Evolutionary conservation across 2,888 invertebrate genomes (phyloP), one percentile per base, ranked within the genome.

Genomic region (Eupithecia insigniata): DNA sequence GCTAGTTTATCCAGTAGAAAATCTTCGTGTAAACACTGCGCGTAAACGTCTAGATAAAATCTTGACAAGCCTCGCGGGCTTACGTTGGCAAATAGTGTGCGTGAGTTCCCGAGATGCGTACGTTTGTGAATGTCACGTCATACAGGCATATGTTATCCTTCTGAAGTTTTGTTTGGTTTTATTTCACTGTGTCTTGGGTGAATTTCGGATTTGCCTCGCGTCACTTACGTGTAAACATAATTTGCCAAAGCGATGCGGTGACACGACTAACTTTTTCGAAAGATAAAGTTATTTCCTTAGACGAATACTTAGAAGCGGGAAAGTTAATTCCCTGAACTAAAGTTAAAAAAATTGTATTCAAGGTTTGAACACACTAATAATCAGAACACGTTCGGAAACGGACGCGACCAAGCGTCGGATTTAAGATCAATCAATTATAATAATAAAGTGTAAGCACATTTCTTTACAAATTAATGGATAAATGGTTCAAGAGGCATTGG

Each of bases 221-320:
- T 90, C 87, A 89, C 88, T 87, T 85, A 86, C 85, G 87, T 91
- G 89, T 89, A 90, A 89, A 92, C 89, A 89, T 89, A 90, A 91
- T 91, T 91, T 90, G 88, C 83, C 84, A 88, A 89, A 91, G 91
- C 90, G 90, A 89, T 85, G 84, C 87, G 85, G 88, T 90, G 91
- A 91, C 89, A 88, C 82, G 85, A 82, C 84, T 84, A 87, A 88
- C 85, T 87, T 89, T 88, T 83, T 80, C 79, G 77, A 83, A 82
- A 83, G 87, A 87, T 87, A 87, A 61, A 30, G 60, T 60, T 60
- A 60, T 60, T 16, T 60, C 30, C 51, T 51, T 12, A 22, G 55
- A 55, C 55, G 55, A 55, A 55, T 55, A 55, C 55, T 55, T 26
- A 22, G 55, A 22, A 51, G 51, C 51, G 51, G 55, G 55, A 14